phyloP scores from a whole-genome alignment of 2,113 vertebrate species.

The Boulengerochromis microlepis region DNA sequence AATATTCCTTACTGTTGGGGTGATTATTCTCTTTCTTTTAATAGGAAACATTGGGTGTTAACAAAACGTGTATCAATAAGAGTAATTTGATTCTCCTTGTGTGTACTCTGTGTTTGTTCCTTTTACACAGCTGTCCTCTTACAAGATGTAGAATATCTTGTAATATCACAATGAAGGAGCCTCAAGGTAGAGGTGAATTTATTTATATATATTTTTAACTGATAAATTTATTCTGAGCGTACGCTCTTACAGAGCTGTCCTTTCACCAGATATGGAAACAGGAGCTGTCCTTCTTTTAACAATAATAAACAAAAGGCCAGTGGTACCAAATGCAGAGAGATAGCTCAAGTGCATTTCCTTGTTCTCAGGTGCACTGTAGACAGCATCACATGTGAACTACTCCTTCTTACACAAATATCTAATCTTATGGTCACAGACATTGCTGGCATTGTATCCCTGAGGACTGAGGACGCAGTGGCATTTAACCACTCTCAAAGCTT shows the following conservation, averaged over 20 bases:
- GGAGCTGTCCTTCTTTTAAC: not conserved
- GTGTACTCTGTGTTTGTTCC: not conserved
- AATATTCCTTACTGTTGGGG: too few species aligned
- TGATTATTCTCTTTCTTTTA: not conserved
- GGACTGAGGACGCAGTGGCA: not conserved
- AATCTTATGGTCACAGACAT: not conserved
- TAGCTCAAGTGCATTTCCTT: not conserved
- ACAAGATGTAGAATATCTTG: not conserved
- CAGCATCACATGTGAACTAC: not conserved
- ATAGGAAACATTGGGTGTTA: not conserved
- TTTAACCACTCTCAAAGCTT: not conserved
- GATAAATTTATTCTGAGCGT: not conserved
- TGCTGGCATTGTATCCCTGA: not conserved
- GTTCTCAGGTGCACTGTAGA: not conserved
- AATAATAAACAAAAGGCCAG: not conserved
- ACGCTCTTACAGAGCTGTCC: not conserved
- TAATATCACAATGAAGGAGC: not conserved
- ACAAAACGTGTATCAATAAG: not conserved
- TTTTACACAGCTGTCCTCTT: not conserved
- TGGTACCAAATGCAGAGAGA: not conserved
- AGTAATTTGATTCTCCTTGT: not conserved
- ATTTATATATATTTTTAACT: not conserved
- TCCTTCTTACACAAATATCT: not conserved
- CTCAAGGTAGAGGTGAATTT: not conserved
- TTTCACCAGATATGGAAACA: not conserved